A percentile compares a stretch with the other conserved stretches of the same genome.
Evolutionary conservation across 2,888 invertebrate species (phyloP).

Genomic region (Monopis laevigella): DNA sequence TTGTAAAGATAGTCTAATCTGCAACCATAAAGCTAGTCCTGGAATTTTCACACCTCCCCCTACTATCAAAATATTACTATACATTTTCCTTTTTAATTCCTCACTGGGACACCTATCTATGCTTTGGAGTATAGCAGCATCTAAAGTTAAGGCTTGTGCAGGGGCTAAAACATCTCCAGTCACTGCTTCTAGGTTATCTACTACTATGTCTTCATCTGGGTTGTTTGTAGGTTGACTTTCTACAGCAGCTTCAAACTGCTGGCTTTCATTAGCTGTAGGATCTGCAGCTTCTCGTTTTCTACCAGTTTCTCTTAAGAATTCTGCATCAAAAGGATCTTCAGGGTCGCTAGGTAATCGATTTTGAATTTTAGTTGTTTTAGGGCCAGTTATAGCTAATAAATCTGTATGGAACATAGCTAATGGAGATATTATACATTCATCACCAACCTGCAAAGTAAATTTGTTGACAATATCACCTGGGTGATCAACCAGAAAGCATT

Average conservation of each 20-base stretch:
- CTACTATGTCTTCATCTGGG: constrained; percentile 77
- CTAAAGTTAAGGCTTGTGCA: constrained; percentile 85
- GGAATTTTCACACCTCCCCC: constrained; percentile 92
- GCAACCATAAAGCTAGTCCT: constrained; percentile 85
- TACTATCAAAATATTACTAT: constrained; percentile 89
- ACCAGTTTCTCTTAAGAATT: constrained; percentile 89
- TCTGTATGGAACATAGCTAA: constrained; percentile 89
- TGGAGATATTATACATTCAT: constrained; percentile 93
- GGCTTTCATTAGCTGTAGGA: constrained; percentile 45
- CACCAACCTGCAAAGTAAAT: constrained; percentile 85
- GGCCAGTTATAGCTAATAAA: constrained; percentile 84
- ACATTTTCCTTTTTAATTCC: constrained; percentile 93
- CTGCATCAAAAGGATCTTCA: constrained; percentile 94
- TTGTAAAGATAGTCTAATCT: constrained; percentile 84
- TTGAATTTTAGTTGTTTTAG: constrained; percentile 78
- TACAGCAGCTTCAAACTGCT: constrained; percentile 57
- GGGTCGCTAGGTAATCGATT: constrained; percentile 78
- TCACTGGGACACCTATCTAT: constrained; percentile 90
- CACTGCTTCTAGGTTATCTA: constrained; percentile 68
- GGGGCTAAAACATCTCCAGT: constrained; percentile 74
- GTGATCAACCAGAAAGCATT: constrained; percentile 78
- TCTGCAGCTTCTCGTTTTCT: constrained; percentile 60
- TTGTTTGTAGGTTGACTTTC: constrained; percentile 58
- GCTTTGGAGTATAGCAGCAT: constrained; percentile 90
- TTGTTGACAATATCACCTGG: constrained; percentile 73